A percentile compares a stretch with the other conserved stretches of the same genome.
These are phyloP conservation scores for Alviniconcha marisindica DNA, from an alignment of 1,140 invertebrate species.

Conservation along the genomic window DNA sequence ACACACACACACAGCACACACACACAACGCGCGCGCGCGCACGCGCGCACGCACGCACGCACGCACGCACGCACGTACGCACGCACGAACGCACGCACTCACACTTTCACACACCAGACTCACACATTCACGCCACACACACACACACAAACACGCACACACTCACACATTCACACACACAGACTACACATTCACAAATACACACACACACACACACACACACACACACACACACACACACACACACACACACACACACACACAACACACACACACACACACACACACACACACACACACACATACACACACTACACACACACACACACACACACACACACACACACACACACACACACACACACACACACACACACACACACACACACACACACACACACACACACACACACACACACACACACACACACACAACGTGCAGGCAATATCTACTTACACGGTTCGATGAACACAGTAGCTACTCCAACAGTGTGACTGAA, in stretches of 20 bases:
- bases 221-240: neutral
- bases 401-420: too few species aligned
- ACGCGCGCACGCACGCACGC: neutral
- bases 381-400: neutral
- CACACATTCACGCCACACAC: neutral
- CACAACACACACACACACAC: too few species aligned
- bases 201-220: neutral
- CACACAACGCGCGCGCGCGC: too few species aligned
- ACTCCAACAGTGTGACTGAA: too few species aligned
- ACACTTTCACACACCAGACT: neutral
- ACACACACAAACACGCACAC: too few species aligned
- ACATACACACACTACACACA: too few species aligned
- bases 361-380: neutral
- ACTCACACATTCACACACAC: neutral
- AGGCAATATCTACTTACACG: too few species aligned
- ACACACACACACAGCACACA: too few species aligned
- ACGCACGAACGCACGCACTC: neutral
- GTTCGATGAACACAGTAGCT: too few species aligned
- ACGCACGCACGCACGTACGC: neutral
- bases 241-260: too few species aligned
- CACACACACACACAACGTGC: too few species aligned
- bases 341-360: neutral
- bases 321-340: neutral
- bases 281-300: too few species aligned
- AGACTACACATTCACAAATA: neutral